phyloP scores from a whole-genome alignment of 2,797 vertebrate genomes.

The Paguma larvata region DNA sequence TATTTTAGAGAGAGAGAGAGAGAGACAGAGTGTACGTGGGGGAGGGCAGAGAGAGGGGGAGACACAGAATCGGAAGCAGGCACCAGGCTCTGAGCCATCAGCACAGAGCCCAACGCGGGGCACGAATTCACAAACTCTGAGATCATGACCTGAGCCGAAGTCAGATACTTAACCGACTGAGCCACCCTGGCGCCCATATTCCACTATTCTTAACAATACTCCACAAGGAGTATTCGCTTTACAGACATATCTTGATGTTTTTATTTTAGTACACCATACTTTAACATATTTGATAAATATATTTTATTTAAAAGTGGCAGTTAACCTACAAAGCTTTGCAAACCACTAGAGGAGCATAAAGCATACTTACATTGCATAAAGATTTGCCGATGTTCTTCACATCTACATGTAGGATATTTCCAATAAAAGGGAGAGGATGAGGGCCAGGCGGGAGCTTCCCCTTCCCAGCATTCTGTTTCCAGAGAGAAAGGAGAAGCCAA shows the following conservation, averaged over 20 bases:
- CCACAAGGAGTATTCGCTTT: not conserved
- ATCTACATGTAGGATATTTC: constrained; percentile 82
- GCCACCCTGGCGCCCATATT: not conserved
- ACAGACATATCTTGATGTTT: not conserved
- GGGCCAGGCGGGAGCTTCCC: constrained; percentile 84
- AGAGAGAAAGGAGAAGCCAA: constrained; percentile 77
- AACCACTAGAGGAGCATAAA: not conserved
- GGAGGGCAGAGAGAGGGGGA: too few species aligned
- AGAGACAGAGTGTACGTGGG: too few species aligned
- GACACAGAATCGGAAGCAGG: too few species aligned
- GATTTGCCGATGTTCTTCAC: constrained; percentile 60
- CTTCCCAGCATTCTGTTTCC: constrained; percentile 66
- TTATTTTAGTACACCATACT: not conserved
- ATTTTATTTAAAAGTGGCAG: not conserved
- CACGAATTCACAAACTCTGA: not conserved
- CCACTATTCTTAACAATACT: not conserved
- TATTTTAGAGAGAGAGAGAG: too few species aligned
- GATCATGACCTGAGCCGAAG: too few species aligned
- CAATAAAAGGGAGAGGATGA: constrained; percentile 75
- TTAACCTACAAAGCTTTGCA: not conserved
- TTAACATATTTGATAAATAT: not conserved
- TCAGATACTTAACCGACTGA: not conserved
- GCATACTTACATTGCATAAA: constrained; percentile 78
- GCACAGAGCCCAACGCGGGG: too few species aligned
- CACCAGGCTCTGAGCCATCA: too few species aligned